Base-by-base conservation (phyloP, 1,140 invertebrate genomes). In the Formica selysi region DNA sequence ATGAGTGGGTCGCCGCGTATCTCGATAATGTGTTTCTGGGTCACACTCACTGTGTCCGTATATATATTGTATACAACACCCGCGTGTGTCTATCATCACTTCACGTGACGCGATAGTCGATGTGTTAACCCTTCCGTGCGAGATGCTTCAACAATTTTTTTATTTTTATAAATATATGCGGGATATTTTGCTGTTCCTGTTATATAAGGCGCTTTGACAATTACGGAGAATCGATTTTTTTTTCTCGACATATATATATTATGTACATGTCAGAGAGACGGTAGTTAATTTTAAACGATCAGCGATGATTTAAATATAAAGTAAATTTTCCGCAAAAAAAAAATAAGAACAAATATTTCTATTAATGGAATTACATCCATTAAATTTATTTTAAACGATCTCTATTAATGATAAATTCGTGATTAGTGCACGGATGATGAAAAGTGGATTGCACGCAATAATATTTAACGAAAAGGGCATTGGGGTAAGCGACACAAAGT, bases 1-100 rank as follows among this genome's bases (percentile, higher is more conserved):
- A 89, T 91, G 89, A 92, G 91, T 93, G 91, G 92, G 92, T 92
- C 92, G 89, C 41, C 74, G 78, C 48, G 32, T 91, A 87, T 89
- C 89, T 86, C 84, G 91, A 92, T 91, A 91, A 92, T 91, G 89
- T 91, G 88, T 93, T 93, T 93, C 91, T 93, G 90, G 92, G 92
- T 93, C 92, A 92, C 65, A 92, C 65, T 89, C 89, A 86, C 71
- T 86, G 90, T 84, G 89, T 54, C 22, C 81, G 84, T 65, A 16
- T 76, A 85, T 85, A 78, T 48, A 51, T 48, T 26, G 22, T n/a
- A 1, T 22, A 61, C 0, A 19, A 61, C 32, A 22, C 19, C 11
- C 22, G 73, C 87, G 62, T 64, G 68, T 86, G 19, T 48, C 85
- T 80, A 59, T 26, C 29, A 4, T 11, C 2, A 62, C 22, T 68